Conservation (phyloP, 2,113 vertebrate species). For the Colaptes auratus region DNA sequence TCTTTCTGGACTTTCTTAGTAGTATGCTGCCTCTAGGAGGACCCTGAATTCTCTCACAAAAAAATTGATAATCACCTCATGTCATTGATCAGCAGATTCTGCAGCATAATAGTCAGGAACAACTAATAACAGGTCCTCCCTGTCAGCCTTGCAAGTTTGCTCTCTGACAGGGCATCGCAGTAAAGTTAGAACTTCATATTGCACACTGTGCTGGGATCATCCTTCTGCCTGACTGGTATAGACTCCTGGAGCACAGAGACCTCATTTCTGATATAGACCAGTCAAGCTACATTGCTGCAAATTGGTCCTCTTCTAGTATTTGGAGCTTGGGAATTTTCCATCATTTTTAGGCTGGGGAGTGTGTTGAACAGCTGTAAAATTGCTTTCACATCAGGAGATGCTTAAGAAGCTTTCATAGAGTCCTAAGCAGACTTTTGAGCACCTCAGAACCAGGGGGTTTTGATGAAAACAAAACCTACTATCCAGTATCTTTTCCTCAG, state of each 20-base stretch:
- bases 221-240: neutral
- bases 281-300: neutral
- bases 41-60: neutral
- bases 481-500: neutral
- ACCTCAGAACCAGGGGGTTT: neutral
- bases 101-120: neutral
- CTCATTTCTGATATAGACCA: neutral
- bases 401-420: neutral
- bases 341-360: neutral
- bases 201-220: neutral
- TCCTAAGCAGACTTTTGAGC: neutral
- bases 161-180: neutral
- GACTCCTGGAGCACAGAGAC: neutral
- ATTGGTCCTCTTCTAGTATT: neutral
- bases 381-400: neutral
- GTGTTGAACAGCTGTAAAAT: neutral
- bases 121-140: neutral
- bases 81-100: neutral
- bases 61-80: neutral
- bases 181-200: neutral
- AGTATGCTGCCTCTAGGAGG: neutral
- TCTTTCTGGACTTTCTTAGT: neutral
- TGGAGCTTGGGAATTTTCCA: neutral
- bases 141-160: neutral
- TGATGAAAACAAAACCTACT: neutral